phyloP scores from a whole-genome alignment of 2,113 vertebrate genomes.

The rabbit (Oryctolagus cuniculus) region mOryCun1.1 NC_091439.1:128908001-128908500 shows the following conservation, averaged over 20 bases:
- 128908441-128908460: not conserved
- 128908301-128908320: not conserved
- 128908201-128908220: not conserved
- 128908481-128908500: too few relatives aligned
- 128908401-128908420: not conserved
- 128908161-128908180: not conserved
- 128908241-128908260: not conserved
- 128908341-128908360: not conserved
- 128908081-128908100: not conserved
- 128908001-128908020: not conserved
- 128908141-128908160: not conserved
- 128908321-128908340: not conserved
- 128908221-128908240: not conserved
- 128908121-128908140: not conserved
- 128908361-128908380: not conserved
- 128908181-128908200: not conserved
- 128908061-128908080: not conserved
- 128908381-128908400: not conserved
- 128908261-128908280: not conserved
- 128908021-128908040: not conserved
- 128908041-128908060: not conserved
- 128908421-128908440: not conserved
- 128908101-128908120: too few relatives aligned
- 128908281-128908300: not conserved
- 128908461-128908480: not conserved